phyloP scores from a whole-genome alignment of 2,113 vertebrate genomes.

The Scatophagus argus region DNA sequence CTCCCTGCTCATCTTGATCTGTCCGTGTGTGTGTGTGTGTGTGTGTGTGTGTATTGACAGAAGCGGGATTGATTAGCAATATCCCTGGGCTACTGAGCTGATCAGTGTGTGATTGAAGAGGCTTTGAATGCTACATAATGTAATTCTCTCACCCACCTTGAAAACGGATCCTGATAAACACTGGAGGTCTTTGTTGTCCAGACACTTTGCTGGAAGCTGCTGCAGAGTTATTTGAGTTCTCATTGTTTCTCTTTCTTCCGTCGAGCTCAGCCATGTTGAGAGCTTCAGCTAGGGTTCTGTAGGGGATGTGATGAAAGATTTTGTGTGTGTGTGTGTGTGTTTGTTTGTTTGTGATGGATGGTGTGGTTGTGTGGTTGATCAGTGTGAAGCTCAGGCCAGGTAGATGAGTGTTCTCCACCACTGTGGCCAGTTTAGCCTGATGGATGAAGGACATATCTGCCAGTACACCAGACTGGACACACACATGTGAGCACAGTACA shows the following conservation, averaged over 20 bases:
- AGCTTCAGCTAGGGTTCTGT: conserved; percentile 29
- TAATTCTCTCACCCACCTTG: conserved; percentile 58
- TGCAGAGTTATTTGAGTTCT: conserved; percentile 58
- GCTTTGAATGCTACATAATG: conserved; percentile 63
- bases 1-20: conserved; percentile 51
- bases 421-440: conserved; percentile 78
- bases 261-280: conserved; percentile 43
- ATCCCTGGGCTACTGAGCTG: conserved; percentile 63
- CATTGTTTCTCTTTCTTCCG: conserved; percentile 52
- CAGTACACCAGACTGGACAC: conserved; percentile 72
- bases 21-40: conserved; percentile 6
- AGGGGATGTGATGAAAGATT: conserved; percentile 52
- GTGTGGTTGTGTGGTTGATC: conserved; percentile 68
- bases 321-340: conserved; percentile 27
- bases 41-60: conserved; percentile 54
- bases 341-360: conserved; percentile 64
- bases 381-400: conserved; percentile 72
- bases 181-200: conserved; percentile 49
- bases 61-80: conserved; percentile 71
- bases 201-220: conserved; percentile 45
- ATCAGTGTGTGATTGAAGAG: conserved; percentile 71
- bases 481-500: conserved; percentile 28
- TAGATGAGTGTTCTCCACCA: conserved; percentile 77
- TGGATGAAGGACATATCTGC: conserved; percentile 83
- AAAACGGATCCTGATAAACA: conserved; percentile 53